Evolutionary conservation across 2,888 invertebrate species (phyloP).

Genomic region (Drosophila cognata): DNA sequence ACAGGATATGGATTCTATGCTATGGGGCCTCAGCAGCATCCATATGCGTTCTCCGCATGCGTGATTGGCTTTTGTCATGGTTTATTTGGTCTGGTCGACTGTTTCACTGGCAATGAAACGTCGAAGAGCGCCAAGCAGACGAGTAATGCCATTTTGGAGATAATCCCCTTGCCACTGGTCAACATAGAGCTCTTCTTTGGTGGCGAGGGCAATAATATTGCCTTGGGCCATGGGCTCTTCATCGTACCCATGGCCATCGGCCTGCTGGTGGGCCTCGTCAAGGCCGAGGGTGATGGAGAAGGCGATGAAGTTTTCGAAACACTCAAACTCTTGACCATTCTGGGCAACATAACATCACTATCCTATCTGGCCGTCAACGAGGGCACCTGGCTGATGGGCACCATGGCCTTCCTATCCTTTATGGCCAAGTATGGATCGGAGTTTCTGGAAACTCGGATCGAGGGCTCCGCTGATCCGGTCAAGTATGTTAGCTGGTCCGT

Average conservation of each 20-base stretch:
- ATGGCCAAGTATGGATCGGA: constrained; percentile 66
- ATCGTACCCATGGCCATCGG: constrained; percentile 72
- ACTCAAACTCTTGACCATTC: constrained; percentile 64
- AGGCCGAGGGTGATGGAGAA: constrained; percentile 31
- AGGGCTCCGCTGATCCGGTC: constrained; percentile 30
- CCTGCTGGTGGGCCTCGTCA: constrained; percentile 35
- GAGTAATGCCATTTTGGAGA: constrained; percentile 60
- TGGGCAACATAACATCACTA: constrained; percentile 78
- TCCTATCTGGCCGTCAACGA: constrained; percentile 74
- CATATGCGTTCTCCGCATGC: constrained; percentile 76
- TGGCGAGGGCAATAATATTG: constrained; percentile 66
- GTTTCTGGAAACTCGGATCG: constrained; percentile 30
- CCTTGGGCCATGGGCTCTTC: constrained; percentile 77
- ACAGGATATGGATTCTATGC: constrained; percentile 66
- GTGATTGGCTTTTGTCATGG: constrained; percentile 75
- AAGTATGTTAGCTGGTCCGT: constrained; percentile 57
- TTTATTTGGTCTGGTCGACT: constrained; percentile 54
- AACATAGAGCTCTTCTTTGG: constrained; percentile 71
- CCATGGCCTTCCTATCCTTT: constrained; percentile 71
- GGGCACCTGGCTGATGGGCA: constrained; percentile 55
- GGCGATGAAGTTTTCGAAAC: constrained; percentile 35
- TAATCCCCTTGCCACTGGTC: constrained; percentile 72
- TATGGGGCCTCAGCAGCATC: constrained; percentile 58
- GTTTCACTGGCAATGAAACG: constrained; percentile 20
- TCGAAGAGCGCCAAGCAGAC: constrained; percentile 21